These are phyloP conservation scores for Rhagium mordax DNA, from an alignment of 2,888 invertebrate genomes.

Conservation along the genomic window DNA sequence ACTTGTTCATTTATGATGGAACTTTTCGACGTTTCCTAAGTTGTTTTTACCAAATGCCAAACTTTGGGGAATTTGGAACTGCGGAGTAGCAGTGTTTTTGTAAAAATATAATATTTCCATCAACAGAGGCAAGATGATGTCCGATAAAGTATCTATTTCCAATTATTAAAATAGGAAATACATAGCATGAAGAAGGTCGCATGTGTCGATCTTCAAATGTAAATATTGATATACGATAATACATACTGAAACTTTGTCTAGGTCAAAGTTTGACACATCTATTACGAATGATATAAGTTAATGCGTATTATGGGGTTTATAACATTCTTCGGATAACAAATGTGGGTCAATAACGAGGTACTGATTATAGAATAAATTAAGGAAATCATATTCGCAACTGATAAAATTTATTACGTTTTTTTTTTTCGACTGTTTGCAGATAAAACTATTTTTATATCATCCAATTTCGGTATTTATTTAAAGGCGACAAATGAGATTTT, in stretches of 20 bases:
- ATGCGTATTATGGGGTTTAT: conserved; percentile 15
- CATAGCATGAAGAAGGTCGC: background rate
- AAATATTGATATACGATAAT: conserved; percentile 20
- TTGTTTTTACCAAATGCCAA: too few relatives aligned
- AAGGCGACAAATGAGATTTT: too few relatives aligned
- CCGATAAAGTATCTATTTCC: background rate
- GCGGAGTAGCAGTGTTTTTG: too few relatives aligned
- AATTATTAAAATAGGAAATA: conserved; percentile 3
- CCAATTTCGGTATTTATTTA: background rate
- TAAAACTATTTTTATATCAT: background rate
- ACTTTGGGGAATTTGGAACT: too few relatives aligned
- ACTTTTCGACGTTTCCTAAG: too few relatives aligned
- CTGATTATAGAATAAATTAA: conserved; percentile 9
- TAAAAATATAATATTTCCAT: background rate
- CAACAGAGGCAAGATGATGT: background rate
- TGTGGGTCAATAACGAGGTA: conserved; percentile 21
- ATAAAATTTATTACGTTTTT: conserved; percentile 7
- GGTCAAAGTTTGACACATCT: conserved; percentile 40
- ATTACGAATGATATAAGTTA: conserved; percentile 17
- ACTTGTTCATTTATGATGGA: too few relatives aligned
- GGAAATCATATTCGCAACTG: background rate
- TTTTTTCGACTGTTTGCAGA: background rate
- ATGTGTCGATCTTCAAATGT: conserved; percentile 10
- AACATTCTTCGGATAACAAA: conserved; percentile 7
- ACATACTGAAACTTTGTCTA: conserved; percentile 24